Evolutionary conservation across 2,113 vertebrate species (phyloP), one percentile per base, ranked within the genome.

Genomic region (Rhinogobius similis): DNA sequence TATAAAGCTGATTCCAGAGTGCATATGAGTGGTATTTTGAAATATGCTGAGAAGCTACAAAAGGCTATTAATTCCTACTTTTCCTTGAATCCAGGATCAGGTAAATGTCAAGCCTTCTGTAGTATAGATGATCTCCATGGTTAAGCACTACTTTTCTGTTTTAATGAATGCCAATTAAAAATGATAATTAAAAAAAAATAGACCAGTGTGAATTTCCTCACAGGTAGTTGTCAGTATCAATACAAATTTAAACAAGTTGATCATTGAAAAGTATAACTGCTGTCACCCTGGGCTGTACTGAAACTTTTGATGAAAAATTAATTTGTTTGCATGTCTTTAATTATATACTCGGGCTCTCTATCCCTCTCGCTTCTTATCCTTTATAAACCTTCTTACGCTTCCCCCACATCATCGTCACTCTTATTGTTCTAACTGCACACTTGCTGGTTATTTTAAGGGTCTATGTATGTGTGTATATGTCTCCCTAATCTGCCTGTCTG

Each of bases 1-100:
- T 96, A 96, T 80, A 92, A 92, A 38, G 91, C 87, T 0, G 98
- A 99, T 61, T 86, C 91, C 48, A 93, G 96, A 64, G 63, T 96
- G 46, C 94, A 95, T 52, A 68, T 97, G 65, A 68, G 79, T 21
- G 96, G 97, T 50, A 88, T 98, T 32, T 13, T 95, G n/a, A 91
- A 48, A 64, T 99, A 98, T 20, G 81, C 91, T 0, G 83, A 92
- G 72, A 92, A 87, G 68, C 88, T 98, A 16, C 91, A 92, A 73
- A 82, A 88, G 61, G 96, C 95, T 11, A 20, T 92, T 1, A 59
- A 79, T 0, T 86, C 90, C 14, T 82, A 95, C 62, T 58, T 83
- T 44, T 81, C 68, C 58, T 65, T 20, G 27, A 71, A 21, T 16
- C 69, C 68, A 44, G 11, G 52, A 65, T 53, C 82, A 29, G 90